Conservation (phyloP, 2,113 vertebrate species). For the Callionymus lyra region DNA sequence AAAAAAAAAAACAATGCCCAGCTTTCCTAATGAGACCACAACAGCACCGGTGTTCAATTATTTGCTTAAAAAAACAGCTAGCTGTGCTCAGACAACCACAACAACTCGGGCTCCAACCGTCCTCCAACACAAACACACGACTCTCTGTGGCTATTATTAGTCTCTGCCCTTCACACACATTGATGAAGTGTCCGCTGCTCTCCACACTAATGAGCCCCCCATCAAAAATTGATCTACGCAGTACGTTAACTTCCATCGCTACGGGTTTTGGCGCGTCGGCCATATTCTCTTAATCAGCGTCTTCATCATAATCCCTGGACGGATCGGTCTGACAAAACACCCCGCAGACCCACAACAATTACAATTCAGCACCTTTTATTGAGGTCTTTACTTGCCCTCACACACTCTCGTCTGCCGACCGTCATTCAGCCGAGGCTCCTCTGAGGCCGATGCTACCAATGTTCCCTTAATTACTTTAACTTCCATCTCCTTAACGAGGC, state of each 20-base stretch:
- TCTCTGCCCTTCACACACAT: constrained; percentile 45
- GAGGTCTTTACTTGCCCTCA: constrained; percentile 2
- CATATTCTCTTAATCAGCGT: constrained; percentile 35
- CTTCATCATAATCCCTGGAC: constrained; percentile 33
- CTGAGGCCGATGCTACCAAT: neutral
- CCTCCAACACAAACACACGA: constrained; percentile 5
- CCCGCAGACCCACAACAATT: constrained; percentile 17
- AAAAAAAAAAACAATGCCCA: no score
- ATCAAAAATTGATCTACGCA: constrained; percentile 51
- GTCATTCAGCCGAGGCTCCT: constrained; percentile 14
- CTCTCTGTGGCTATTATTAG: constrained; percentile 47
- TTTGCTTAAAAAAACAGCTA: no score
- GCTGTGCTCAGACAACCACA: neutral
- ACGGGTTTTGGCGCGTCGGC: constrained; percentile 19
- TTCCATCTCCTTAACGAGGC: constrained; percentile 23
- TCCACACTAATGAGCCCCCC: constrained; percentile 46
- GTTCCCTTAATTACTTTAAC: constrained; percentile 34
- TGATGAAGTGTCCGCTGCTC: constrained; percentile 46
- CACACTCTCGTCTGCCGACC: constrained; percentile 5
- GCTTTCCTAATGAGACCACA: no score
- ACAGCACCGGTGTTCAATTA: no score
- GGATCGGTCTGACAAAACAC: constrained; percentile 22
- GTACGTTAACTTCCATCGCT: constrained; percentile 34
- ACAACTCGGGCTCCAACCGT: neutral
- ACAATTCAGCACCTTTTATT: neutral